Conservation (phyloP, 2,888 invertebrate species). For the Andrena marginata region DNA sequence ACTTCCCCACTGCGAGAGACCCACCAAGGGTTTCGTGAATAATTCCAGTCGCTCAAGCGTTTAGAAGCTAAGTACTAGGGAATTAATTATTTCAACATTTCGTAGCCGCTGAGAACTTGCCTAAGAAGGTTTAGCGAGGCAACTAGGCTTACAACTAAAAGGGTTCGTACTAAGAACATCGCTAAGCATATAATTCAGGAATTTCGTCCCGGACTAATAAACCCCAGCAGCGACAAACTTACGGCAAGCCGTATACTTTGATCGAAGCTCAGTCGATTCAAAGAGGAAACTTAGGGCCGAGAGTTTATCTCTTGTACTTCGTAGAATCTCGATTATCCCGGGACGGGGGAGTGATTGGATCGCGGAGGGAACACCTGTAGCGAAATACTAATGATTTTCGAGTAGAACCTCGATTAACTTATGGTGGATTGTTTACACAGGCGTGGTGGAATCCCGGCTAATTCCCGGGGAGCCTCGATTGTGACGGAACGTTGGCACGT, state of each 20-base stretch:
- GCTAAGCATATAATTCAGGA: constrained; percentile 2
- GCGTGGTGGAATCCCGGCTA: neutral
- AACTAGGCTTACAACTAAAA: neutral
- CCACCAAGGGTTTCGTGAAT: too few relatives aligned
- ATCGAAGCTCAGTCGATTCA: constrained; percentile 3
- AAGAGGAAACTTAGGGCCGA: neutral
- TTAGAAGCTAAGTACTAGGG: neutral
- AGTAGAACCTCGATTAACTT: constrained; percentile 34
- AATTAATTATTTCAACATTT: neutral
- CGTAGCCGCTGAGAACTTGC: neutral
- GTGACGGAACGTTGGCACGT: neutral
- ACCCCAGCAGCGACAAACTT: neutral
- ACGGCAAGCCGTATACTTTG: neutral
- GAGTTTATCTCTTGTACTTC: constrained; percentile 15
- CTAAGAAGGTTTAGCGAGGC: neutral
- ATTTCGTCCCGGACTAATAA: neutral
- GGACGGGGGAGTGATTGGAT: constrained; percentile 14
- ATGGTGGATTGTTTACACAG: constrained; percentile 13
- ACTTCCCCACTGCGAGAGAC: too few relatives aligned
- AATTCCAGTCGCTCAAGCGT: too few relatives aligned
- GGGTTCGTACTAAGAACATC: neutral
- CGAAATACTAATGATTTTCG: constrained; percentile 32
- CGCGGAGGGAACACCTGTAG: constrained; percentile 10
- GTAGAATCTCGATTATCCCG: constrained; percentile 33
- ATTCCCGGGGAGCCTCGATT: neutral